These are phyloP conservation scores for Himalopsyche japonica DNA, from an alignment of 2,888 invertebrate genomes.

Conservation along the genomic window DNA sequence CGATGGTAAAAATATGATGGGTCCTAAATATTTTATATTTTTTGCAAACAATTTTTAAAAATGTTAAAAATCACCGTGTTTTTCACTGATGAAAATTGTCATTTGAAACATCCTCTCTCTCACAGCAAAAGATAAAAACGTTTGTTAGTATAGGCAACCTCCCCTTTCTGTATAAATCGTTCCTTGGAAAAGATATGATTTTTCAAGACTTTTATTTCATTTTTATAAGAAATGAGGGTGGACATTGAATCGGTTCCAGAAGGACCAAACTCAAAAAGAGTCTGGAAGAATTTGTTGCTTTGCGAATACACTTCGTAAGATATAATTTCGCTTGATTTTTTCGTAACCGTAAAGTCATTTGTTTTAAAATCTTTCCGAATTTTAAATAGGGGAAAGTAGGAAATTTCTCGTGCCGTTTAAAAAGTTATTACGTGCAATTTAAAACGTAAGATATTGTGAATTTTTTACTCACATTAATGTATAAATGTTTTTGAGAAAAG, in stretches of 20 bases:
- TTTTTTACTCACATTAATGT: conserved; percentile 34
- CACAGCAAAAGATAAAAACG: conserved; percentile 26
- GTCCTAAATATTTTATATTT: no score
- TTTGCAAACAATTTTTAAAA: neutral
- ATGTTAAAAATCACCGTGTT: neutral
- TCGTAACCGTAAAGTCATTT: neutral
- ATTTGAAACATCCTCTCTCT: conserved; percentile 25
- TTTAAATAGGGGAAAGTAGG: conserved; percentile 17
- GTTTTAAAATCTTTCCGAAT: neutral
- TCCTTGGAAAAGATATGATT: conserved; percentile 39
- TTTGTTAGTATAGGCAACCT: conserved; percentile 27
- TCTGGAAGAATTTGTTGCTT: neutral
- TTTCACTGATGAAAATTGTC: conserved; percentile 2
- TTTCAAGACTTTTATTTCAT: conserved; percentile 41
- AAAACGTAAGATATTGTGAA: conserved; percentile 40
- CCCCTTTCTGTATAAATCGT: conserved; percentile 37
- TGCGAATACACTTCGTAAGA: neutral
- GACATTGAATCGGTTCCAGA: neutral
- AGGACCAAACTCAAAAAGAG: neutral
- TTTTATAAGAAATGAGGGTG: conserved; percentile 29
- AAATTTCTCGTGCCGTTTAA: conserved; percentile 39
- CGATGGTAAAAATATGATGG: no score
- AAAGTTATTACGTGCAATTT: conserved; percentile 40
- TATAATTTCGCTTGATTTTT: neutral
- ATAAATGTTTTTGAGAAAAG: conserved; percentile 31